Percentiles rank a stretch among this genome's conserved stretches.
Evolutionary conservation across 2,113 vertebrate species (phyloP).

Genomic region (Apodemus sylvaticus): DNA sequence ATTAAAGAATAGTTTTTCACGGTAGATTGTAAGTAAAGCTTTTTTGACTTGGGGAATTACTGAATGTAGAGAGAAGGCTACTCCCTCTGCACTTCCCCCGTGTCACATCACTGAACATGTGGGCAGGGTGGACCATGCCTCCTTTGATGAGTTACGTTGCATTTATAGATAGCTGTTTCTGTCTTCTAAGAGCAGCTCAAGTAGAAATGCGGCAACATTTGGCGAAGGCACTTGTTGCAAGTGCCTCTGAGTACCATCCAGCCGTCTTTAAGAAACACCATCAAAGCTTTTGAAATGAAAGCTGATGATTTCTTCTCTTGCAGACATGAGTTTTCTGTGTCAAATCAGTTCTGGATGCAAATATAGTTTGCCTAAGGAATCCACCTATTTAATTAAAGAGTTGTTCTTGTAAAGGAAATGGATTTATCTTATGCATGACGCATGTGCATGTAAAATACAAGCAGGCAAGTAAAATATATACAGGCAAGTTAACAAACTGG

Average conservation of each 20-base stretch:
- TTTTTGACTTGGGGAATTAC: background rate
- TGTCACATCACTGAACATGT: background rate
- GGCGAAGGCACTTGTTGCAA: constrained; percentile 41
- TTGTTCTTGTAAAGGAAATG: constrained; percentile 29
- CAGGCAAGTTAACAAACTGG: background rate
- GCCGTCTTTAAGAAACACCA: constrained; percentile 20
- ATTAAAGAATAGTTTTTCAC: constrained; percentile 16
- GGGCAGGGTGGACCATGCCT: background rate
- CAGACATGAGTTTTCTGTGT: constrained; percentile 37
- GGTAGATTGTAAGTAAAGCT: background rate
- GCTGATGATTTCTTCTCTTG: constrained; percentile 13
- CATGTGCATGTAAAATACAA: background rate
- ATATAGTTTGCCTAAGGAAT: constrained; percentile 41
- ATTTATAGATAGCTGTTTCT: background rate
- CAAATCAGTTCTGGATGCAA: constrained; percentile 47
- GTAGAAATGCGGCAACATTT: constrained; percentile 31
- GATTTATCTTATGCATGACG: constrained; percentile 43
- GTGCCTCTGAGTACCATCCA: constrained; percentile 42
- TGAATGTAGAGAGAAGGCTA: background rate
- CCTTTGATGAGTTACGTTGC: constrained; percentile 21
- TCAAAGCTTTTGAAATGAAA: constrained; percentile 40
- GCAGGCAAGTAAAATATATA: too few relatives aligned
- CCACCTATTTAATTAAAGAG: constrained; percentile 29
- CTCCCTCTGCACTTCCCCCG: background rate
- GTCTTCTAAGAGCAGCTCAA: constrained; percentile 39